Conservation (phyloP, 2,888 invertebrate genomes). For the Quadroppia sp. region DNA sequence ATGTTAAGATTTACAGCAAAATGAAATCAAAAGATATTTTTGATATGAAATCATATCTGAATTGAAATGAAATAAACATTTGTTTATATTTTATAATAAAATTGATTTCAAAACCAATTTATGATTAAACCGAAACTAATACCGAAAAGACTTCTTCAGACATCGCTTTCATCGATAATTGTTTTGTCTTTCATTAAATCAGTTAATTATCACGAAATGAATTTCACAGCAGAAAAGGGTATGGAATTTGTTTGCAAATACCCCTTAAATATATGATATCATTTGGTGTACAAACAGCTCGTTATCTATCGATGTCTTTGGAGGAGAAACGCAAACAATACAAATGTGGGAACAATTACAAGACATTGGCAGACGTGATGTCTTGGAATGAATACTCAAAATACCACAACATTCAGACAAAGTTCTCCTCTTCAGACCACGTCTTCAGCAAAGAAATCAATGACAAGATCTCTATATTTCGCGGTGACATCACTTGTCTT, state of each 20-base stretch:
- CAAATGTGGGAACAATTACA: conserved; percentile 50
- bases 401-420: conserved; percentile 37
- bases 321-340: conserved; percentile 52
- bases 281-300: conserved; percentile 26
- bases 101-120: neutral
- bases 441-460: conserved; percentile 49
- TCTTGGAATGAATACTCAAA: conserved; percentile 50
- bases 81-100: too few species aligned
- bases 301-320: conserved; percentile 49
- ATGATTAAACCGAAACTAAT: neutral
- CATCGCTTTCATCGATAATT: conserved; percentile 3
- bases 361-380: conserved; percentile 49
- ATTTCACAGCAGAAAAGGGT: conserved; percentile 6
- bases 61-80: neutral
- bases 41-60: too few species aligned
- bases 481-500: conserved; percentile 76
- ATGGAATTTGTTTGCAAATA: neutral
- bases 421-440: conserved; percentile 39
- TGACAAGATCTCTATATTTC: conserved; percentile 56
- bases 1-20: too few species aligned
- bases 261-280: neutral
- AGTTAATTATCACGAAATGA: conserved; percentile 1
- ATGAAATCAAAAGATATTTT: too few species aligned
- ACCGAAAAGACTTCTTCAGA: neutral
- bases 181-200: conserved; percentile 25